These are phyloP conservation scores for Lasiurus borealis DNA, from an alignment of 2,113 vertebrate genomes.

Conservation along the genomic window DNA sequence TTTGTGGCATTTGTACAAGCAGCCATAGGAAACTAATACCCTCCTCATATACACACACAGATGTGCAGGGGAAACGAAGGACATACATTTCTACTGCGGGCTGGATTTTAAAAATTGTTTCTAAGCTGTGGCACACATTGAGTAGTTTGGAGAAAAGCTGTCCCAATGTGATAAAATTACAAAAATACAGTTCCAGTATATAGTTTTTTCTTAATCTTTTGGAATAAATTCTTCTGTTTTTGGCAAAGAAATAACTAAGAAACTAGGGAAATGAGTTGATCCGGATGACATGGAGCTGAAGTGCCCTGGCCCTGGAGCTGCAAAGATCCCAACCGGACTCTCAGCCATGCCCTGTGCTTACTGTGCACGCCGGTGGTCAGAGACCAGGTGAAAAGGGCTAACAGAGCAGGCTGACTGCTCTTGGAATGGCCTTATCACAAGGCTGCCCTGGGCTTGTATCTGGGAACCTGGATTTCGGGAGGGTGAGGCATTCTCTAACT, in stretches of 20 bases:
- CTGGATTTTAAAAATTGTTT: neutral
- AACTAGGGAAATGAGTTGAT: neutral
- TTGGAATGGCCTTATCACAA: neutral
- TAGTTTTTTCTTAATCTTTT: neutral
- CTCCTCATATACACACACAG: rapidly evolving
- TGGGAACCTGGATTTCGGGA: neutral
- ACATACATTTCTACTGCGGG: neutral
- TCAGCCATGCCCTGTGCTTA: rapidly evolving
- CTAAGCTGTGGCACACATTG: neutral
- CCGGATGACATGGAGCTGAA: neutral
- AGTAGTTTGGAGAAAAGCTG: neutral
- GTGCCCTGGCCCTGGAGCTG: no score
- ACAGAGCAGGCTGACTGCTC: neutral
- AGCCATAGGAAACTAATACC: neutral
- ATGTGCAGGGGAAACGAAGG: no score
- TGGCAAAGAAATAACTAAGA: neutral
- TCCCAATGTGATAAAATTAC: neutral
- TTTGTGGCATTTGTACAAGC: neutral
- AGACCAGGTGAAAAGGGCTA: neutral
- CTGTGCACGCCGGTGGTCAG: neutral
- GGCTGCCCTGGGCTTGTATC: neutral
- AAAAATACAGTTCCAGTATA: neutral
- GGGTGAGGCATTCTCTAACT: neutral
- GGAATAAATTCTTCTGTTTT: neutral
- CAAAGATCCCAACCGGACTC: rapidly evolving